These are phyloP conservation scores for Electrophaes corylata DNA, from an alignment of 2,888 invertebrate species.

Conservation along the genomic window DNA sequence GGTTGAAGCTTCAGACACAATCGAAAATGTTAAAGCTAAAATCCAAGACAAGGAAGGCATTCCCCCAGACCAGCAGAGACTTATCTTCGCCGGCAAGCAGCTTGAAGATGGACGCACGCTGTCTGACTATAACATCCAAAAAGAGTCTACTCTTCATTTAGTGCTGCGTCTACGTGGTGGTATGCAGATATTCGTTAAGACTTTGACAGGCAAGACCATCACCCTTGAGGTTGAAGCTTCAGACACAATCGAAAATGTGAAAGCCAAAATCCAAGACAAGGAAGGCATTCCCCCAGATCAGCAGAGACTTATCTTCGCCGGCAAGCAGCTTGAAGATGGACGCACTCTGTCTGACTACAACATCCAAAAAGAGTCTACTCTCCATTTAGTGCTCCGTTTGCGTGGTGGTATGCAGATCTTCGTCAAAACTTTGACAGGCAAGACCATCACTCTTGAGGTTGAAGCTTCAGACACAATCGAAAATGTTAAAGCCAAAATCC, in stretches of 20 bases:
- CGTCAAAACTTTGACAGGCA: conserved; percentile 38
- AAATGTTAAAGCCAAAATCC: conserved; percentile 40
- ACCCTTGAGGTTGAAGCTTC: conserved; percentile 39
- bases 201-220: conserved; percentile 37
- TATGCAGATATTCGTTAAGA: conserved; percentile 43
- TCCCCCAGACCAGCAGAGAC: conserved; percentile 39
- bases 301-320: conserved; percentile 38
- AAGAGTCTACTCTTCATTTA: conserved; percentile 38
- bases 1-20: conserved; percentile 38
- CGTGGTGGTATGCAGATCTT: conserved; percentile 44
- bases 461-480: conserved; percentile 40
- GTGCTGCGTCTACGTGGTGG: conserved; percentile 40
- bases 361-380: conserved; percentile 40
- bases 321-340: conserved; percentile 40
- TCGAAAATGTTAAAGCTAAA: conserved; percentile 40
- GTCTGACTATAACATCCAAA: conserved; percentile 40
- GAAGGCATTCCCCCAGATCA: conserved; percentile 41
- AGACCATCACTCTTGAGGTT: conserved; percentile 37
- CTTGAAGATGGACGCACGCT: conserved; percentile 39
- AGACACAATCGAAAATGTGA: conserved; percentile 37
- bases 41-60: conserved; percentile 42
- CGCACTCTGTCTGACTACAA: conserved; percentile 40
- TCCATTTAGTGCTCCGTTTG: conserved; percentile 37
- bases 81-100: conserved; percentile 40
- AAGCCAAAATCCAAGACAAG: conserved; percentile 40